Evolutionary conservation across 2,797 vertebrate genomes (phyloP).

Genomic region (Spea hammondii): DNA sequence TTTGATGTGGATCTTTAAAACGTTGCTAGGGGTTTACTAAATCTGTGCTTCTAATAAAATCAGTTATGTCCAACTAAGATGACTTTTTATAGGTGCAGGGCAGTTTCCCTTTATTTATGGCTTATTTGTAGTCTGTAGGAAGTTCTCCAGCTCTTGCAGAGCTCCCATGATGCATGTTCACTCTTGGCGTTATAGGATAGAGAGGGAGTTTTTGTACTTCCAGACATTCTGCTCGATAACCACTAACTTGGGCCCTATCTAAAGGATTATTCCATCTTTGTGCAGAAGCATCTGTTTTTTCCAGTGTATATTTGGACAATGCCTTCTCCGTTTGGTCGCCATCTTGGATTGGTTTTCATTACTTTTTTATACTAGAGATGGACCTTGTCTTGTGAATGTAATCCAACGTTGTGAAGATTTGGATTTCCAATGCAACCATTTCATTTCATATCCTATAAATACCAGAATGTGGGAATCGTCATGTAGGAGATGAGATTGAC

Average conservation of each 20-base stretch:
- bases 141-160: too few relatives aligned
- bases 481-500: too few relatives aligned
- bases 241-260: slow-evolving; percentile 44
- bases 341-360: slow-evolving; percentile 16
- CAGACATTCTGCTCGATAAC: slow-evolving; percentile 23
- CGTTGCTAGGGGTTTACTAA: too few relatives aligned
- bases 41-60: too few relatives aligned
- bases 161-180: too few relatives aligned
- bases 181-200: too few relatives aligned
- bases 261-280: slow-evolving; percentile 28
- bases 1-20: too few relatives aligned
- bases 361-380: not conserved
- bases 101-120: too few relatives aligned
- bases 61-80: too few relatives aligned
- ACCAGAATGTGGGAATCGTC: too few relatives aligned
- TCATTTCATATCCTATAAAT: not conserved
- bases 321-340: not conserved
- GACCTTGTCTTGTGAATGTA: slow-evolving; percentile 1
- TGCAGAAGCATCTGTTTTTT: slow-evolving; percentile 25
- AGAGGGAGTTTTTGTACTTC: slow-evolving; percentile 13
- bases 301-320: slow-evolving; percentile 1
- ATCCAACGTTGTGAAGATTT: not conserved
- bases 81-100: too few relatives aligned
- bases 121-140: too few relatives aligned
- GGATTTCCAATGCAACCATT: not conserved